Conservation (phyloP, 2,888 invertebrate species). For the Elysia crispata region DNA sequence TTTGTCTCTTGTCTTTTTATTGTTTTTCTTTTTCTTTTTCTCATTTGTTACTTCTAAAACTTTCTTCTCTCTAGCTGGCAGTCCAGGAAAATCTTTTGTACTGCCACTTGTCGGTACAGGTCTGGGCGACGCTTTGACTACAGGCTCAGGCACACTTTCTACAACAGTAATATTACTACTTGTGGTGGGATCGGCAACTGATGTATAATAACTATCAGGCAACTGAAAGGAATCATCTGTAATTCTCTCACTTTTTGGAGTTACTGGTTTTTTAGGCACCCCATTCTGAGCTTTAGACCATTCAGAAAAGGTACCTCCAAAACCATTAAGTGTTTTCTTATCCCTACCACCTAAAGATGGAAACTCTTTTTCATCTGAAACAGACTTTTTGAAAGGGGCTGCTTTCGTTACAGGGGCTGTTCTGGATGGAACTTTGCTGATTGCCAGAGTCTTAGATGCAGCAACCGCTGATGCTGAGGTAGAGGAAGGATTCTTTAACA, state of each 20-base stretch:
- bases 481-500: neutral
- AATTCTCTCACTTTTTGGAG: conserved; percentile 15
- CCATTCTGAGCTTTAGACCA: conserved; percentile 50
- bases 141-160: neutral
- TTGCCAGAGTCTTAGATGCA: neutral
- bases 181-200: conserved; percentile 4
- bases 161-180: neutral
- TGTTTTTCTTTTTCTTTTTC: conserved; percentile 72
- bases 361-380: conserved; percentile 49
- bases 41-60: conserved; percentile 56
- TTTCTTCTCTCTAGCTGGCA: conserved; percentile 44
- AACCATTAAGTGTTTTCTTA: neutral
- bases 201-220: conserved; percentile 26
- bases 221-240: conserved; percentile 34
- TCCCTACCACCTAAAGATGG: conserved; percentile 43
- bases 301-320: conserved; percentile 26
- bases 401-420: neutral
- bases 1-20: conserved; percentile 51
- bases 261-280: conserved; percentile 38
- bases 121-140: neutral
- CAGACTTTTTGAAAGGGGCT: conserved; percentile 25
- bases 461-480: neutral
- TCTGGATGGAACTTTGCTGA: conserved; percentile 2
- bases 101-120: conserved; percentile 17
- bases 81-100: conserved; percentile 42